These are phyloP conservation scores for Porites cylindrica DNA, from an alignment of 92 coral and sea anemone genomes.

Conservation along the genomic window DNA sequence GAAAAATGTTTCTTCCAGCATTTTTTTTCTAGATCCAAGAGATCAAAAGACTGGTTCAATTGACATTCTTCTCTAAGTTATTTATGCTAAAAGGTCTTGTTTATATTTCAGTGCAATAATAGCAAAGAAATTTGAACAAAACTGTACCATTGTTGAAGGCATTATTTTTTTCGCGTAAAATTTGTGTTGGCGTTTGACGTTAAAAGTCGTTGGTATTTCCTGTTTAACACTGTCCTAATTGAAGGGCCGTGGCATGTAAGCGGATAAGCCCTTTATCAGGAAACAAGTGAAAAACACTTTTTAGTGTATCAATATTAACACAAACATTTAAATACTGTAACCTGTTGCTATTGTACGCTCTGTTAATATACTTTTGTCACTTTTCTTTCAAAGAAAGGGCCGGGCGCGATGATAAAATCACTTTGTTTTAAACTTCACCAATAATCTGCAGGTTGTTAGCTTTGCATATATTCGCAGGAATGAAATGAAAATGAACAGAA, in stretches of 20 bases:
- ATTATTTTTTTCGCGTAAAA: neutral
- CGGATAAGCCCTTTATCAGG: neutral
- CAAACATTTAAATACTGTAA: neutral
- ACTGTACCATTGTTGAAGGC: too few species aligned
- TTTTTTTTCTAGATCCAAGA: too few species aligned
- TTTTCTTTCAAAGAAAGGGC: neutral
- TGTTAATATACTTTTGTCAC: neutral
- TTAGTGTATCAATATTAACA: too few species aligned
- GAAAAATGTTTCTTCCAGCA: too few species aligned
- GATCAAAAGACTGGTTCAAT: too few species aligned
- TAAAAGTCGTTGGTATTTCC: neutral
- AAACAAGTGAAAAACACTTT: conserved; percentile 1
- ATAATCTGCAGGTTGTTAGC: neutral
- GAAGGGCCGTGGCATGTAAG: neutral
- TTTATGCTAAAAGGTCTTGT: too few species aligned
- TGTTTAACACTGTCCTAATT: neutral
- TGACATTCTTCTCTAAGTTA: too few species aligned
- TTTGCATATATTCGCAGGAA: neutral
- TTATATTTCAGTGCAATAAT: too few species aligned
- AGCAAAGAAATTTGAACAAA: too few species aligned
- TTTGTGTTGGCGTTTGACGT: neutral
- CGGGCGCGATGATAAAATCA: neutral
- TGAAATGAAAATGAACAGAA: neutral
- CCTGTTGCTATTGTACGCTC: neutral
- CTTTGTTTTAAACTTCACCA: neutral